Conservation (phyloP, 2,113 vertebrate genomes). For the Ptilonorhynchus violaceus region DNA sequence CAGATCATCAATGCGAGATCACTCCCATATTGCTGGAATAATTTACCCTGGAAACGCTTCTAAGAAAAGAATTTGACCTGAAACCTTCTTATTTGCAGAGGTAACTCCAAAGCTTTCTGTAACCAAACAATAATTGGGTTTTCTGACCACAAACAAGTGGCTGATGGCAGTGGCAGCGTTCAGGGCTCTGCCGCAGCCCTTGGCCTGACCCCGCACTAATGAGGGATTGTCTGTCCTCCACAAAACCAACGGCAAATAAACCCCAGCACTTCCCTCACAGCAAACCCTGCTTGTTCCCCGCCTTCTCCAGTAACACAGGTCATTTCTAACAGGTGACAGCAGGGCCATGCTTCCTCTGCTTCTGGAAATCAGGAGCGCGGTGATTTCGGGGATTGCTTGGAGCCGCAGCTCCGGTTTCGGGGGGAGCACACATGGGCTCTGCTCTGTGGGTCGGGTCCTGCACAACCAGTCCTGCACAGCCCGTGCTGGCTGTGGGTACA, state of each 20-base stretch:
- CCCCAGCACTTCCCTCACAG: background rate
- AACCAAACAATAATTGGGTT: background rate
- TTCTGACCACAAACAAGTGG: background rate
- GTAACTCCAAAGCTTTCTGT: background rate
- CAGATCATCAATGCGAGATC: background rate
- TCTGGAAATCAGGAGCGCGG: background rate
- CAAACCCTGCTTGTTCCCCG: background rate
- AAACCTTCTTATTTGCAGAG: constrained; percentile 20
- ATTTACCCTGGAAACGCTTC: background rate
- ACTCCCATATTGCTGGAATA: background rate
- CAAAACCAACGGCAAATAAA: background rate
- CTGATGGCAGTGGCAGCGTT: background rate
- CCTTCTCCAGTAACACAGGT: background rate
- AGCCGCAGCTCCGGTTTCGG: background rate
- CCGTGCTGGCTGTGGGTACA: rapidly evolving
- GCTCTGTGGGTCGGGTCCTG: no score
- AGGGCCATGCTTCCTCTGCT: background rate
- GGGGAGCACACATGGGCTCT: rapidly evolving
- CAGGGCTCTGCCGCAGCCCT: background rate
- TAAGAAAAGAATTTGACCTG: constrained; percentile 11
- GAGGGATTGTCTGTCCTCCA: background rate
- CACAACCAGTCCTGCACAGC: background rate
- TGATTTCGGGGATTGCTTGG: background rate
- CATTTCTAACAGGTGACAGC: background rate
- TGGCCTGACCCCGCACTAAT: background rate